A percentile compares a stretch with the other conserved stretches of the same genome.
phyloP scores from a whole-genome alignment of 2,888 invertebrate genomes.

The Oasisia sp. region DNA sequence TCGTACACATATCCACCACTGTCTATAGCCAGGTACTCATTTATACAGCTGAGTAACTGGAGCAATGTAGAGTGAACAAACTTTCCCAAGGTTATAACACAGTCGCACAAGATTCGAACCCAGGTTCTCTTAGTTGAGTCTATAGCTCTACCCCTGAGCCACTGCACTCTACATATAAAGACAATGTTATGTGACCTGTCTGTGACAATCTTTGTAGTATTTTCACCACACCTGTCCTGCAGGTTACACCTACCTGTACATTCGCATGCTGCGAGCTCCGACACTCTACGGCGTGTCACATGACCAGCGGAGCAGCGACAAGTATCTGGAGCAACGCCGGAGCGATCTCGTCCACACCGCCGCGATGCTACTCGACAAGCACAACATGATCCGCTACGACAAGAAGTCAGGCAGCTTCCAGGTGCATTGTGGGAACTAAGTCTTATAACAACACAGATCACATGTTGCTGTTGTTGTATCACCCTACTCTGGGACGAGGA shows the following conservation, averaged over 20 bases:
- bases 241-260: conserved; percentile 94
- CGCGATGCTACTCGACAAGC: conserved; percentile 85
- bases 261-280: conserved; percentile 91
- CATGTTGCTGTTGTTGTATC: too few relatives aligned
- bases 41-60: too few relatives aligned
- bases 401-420: conserved; percentile 89
- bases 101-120: too few relatives aligned
- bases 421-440: conserved; percentile 48
- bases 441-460: not conserved
- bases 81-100: too few relatives aligned
- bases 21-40: too few relatives aligned
- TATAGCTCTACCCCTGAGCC: too few relatives aligned
- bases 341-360: conserved; percentile 97
- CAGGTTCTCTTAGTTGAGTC: too few relatives aligned
- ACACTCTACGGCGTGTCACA: conserved; percentile 85
- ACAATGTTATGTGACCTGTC: not conserved
- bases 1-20: too few relatives aligned
- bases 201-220: not conserved
- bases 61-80: too few relatives aligned
- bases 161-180: not conserved
- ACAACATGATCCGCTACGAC: conserved; percentile 92
- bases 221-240: conserved; percentile 18
- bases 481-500: too few relatives aligned
- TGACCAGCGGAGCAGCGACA: conserved; percentile 78
- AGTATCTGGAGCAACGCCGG: conserved; percentile 85